Evolutionary conservation across 2,113 vertebrate genomes (phyloP).

Genomic region (Crotalus tigris): DNA sequence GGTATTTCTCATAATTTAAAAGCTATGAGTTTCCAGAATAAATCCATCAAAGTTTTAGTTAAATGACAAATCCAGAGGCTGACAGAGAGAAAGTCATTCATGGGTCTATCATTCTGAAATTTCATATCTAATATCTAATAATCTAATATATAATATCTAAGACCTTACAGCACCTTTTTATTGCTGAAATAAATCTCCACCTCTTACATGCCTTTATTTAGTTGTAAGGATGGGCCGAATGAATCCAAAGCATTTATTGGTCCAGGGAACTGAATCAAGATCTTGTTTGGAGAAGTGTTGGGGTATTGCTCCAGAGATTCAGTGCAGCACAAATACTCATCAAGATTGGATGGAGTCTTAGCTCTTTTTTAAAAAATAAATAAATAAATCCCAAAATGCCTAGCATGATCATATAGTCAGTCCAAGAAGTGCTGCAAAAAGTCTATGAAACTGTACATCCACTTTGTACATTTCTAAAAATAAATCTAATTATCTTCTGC

Average conservation of each 20-base stretch:
- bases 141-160: too few relatives aligned
- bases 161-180: not conserved
- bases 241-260: not conserved
- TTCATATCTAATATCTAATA: not conserved
- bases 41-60: not conserved
- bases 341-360: not conserved
- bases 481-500: not conserved
- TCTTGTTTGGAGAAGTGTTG: not conserved
- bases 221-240: not conserved
- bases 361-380: not conserved
- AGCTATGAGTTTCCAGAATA: conserved; percentile 17
- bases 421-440: not conserved
- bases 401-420: not conserved
- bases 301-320: not conserved
- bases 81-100: not conserved
- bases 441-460: not conserved
- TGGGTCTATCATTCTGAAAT: not conserved
- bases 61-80: not conserved
- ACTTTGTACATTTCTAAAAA: not conserved
- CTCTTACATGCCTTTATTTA: conserved; percentile 11
- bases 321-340: not conserved
- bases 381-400: not conserved
- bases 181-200: not conserved
- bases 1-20: conserved; percentile 15
- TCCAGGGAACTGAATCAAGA: not conserved